Evolutionary conservation across 2,888 invertebrate species (phyloP), one percentile per base, ranked within the genome.

Genomic region (Conus canariensis): DNA sequence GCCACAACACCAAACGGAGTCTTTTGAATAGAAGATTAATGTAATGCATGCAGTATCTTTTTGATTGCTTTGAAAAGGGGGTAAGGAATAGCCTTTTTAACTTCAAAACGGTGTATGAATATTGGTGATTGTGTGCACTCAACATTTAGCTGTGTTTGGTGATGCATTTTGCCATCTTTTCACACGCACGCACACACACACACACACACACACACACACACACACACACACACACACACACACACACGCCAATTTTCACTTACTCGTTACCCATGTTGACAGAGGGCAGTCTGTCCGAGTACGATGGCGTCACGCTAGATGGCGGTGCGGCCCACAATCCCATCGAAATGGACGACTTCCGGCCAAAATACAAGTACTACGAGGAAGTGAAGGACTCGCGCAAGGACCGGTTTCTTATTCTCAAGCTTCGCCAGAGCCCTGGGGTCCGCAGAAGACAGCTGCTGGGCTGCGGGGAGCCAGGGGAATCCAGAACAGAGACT

Each of bases 301-400:
- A 64, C 30, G 87, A 87, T 30, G 82, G 77, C n/a, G 85, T 85
- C 59, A 67, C 60, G 16, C 25, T 85, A 58, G 85, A 67, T 7
- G 85, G 83, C 59, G 89, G 89, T 4, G 64, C 70, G 6, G 85
- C 59, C 12, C 67, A 58, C 58, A 89, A 85, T 67, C 86, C 70
- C 70, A 88, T 80, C 25, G 91, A 91, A 67, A 87, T 67, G 8
- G 87, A 88, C 60, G 64, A 74, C 83, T 95, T 95, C 88, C 92
- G 94, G 89, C 95, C 95, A 70, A 94, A 94, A 89, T 95, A 95
- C 91, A 95, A 95, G 92, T 94, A 92, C 90, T 95, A 94, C 90
- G 94, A 95, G 91, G 94, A 94, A 89, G 90, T 95, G 22, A 91
- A 93, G 80, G 94, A 94, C 90, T 91, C 93, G 0, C 91, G 94